Evolutionary conservation across 1,140 invertebrate species (phyloP), one percentile per base, ranked within the genome.

Genomic region (Apis laboriosa): DNA sequence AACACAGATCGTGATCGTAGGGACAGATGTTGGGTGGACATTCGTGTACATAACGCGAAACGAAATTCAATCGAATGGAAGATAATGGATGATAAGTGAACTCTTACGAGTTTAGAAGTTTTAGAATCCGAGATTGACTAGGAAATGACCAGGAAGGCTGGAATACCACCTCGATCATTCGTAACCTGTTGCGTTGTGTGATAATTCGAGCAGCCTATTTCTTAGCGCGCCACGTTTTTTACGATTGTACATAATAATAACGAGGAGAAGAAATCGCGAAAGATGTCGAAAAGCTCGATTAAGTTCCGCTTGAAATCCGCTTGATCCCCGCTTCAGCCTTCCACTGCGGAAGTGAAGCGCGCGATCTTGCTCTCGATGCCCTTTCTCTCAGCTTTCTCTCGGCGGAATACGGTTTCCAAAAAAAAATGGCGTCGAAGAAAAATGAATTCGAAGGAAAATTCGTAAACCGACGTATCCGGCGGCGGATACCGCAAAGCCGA

Each of bases 401-500:
- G 34, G 34, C 5, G 34, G 34, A 43, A 43, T 34, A 34, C 34
- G 28, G 28, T 34, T 43, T 43, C 34, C 34, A 5, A 43, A 43
- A 5, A 43, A 43, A 43, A 43, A 43, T 7, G 34, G 34, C 28
- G 24, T 63, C 61, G 61, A n/a, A 28, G 5, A 34, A 17, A 19
- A 55, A 72, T 24, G 34, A 12, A 1, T 72, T 9, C 28, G 34
- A 49, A 76, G 19, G 75, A 64, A 67, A 85, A 88, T 83, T 90
- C 75, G 82, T 83, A 88, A 81, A 58, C 56, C 63, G n/a, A 75
- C 28, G 28, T 43, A 73, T 28, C 7, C 49, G 53, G 74, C 73
- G 84, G 80, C 84, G 88, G 85, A 85, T 87, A 81, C 55, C 78
- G 34, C 34, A 88, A 87, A 90, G 90, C 88, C 86, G 90, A 93